Percentiles rank a stretch among this genome's conserved stretches.
phyloP scores from a whole-genome alignment of 2,888 invertebrate species.

The Amblyjoppa proteus region DNA sequence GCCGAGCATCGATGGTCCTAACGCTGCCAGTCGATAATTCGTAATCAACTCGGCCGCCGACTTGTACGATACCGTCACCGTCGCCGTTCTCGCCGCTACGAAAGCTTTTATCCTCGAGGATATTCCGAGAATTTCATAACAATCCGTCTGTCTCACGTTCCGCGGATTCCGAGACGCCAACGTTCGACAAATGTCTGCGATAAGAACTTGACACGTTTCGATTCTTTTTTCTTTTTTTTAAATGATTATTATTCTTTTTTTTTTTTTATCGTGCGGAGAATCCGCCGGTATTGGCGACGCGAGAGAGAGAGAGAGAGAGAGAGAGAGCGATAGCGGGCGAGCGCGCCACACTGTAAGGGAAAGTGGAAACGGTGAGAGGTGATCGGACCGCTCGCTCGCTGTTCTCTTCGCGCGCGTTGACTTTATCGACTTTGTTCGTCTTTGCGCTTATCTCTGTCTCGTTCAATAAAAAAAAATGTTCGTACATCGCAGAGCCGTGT shows the following conservation, averaged over 20 bases:
- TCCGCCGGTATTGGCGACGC: not conserved
- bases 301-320: constrained; percentile 8
- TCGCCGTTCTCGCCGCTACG: not conserved
- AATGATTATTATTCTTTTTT: too few relatives aligned
- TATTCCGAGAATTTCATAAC: not conserved
- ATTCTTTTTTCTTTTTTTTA: not conserved
- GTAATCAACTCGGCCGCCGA: too few relatives aligned
- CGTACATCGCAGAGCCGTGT: too few relatives aligned
- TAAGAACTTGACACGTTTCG: not conserved
- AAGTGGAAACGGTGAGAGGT: constrained; percentile 37
- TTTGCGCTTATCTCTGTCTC: not conserved
- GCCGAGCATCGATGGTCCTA: not conserved
- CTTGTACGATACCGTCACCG: too few relatives aligned
- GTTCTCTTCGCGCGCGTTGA: constrained; percentile 4
- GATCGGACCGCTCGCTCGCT: constrained; percentile 2
- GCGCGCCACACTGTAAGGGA: not conserved
- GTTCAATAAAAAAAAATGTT: not conserved
- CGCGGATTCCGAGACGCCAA: not conserved
- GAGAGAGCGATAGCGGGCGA: not conserved
- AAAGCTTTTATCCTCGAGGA: not conserved
- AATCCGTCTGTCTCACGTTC: not conserved
- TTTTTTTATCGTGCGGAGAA: not conserved
- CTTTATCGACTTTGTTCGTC: not conserved
- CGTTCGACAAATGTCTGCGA: not conserved
- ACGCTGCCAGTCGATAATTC: too few relatives aligned